Percentiles rank a stretch among this genome's conserved stretches.
phyloP scores from a whole-genome alignment of 2,888 invertebrate genomes.

The Metalampra italica region DNA sequence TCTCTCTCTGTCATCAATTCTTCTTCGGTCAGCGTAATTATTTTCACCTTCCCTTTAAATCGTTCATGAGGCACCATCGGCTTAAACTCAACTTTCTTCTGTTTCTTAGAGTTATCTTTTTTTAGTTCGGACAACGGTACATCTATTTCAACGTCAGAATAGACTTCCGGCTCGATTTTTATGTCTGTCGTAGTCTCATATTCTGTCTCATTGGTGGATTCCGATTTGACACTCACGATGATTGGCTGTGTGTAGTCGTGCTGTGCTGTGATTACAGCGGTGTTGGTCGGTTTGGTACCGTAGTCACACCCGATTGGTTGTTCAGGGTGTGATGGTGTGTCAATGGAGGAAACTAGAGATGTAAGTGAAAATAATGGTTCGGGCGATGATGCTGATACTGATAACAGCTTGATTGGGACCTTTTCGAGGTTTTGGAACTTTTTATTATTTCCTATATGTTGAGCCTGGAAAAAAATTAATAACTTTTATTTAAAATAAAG shows the following conservation, averaged over 20 bases:
- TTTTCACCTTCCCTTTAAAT: slow-evolving; percentile 45
- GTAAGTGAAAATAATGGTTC: too few species aligned
- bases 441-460: too few species aligned
- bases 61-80: slow-evolving; percentile 17
- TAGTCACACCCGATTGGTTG: too few species aligned
- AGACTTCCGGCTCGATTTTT: slow-evolving; percentile 38
- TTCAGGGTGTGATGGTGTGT: too few species aligned
- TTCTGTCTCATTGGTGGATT: slow-evolving; percentile 9
- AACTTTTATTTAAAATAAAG: too few species aligned
- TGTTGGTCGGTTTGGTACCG: too few species aligned
- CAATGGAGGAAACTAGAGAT: too few species aligned
- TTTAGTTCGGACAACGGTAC: slow-evolving; percentile 29
- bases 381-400: too few species aligned
- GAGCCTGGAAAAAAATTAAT: too few species aligned
- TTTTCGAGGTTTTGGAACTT: too few species aligned
- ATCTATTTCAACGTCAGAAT: slow-evolving; percentile 34
- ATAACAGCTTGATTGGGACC: too few species aligned
- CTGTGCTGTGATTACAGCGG: slow-evolving; percentile 7
- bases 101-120: slow-evolving; percentile 16
- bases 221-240: neutral
- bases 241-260: slow-evolving; percentile 13
- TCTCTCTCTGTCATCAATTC: slow-evolving; percentile 46
- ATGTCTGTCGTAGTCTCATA: slow-evolving; percentile 29
- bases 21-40: slow-evolving; percentile 31
- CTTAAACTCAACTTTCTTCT: slow-evolving; percentile 4